phyloP scores from a whole-genome alignment of 2,113 vertebrate genomes.

The Sylvietta virens region DNA sequence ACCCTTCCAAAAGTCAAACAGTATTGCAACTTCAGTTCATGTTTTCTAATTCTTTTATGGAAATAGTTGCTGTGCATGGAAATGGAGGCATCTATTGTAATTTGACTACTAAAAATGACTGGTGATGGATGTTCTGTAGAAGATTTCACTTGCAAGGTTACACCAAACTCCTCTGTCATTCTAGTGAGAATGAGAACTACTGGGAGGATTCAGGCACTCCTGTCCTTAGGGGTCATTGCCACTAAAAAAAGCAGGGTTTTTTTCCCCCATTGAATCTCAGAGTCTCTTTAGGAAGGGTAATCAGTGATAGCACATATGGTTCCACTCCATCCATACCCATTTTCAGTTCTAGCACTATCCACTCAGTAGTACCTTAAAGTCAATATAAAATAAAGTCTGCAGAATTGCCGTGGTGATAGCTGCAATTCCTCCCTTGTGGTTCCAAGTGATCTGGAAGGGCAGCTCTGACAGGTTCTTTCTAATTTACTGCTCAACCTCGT shows the following conservation, averaged over 20 bases:
- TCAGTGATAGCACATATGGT: neutral
- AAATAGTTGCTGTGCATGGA: neutral
- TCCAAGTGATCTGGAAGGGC: conserved; percentile 13
- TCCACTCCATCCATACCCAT: neutral
- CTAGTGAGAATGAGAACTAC: neutral
- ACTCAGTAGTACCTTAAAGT: neutral
- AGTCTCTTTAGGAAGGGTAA: neutral
- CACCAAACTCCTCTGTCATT: neutral
- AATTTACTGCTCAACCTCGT: conserved; percentile 10
- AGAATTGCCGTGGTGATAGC: neutral
- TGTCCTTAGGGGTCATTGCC: neutral
- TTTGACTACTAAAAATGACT: neutral
- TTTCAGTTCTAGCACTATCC: neutral
- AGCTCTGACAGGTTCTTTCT: neutral
- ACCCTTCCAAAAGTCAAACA: neutral
- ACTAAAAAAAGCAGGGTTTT: neutral
- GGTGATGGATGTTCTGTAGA: neutral
- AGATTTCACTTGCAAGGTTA: neutral
- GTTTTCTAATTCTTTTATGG: neutral
- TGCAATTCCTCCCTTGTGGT: neutral
- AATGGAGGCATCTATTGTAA: neutral
- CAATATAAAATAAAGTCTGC: neutral
- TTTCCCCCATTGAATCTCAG: neutral
- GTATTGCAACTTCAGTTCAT: neutral
- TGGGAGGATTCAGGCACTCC: neutral